Conservation (phyloP, 2,888 invertebrate genomes). For the Dermolepida albohirtum region DNA sequence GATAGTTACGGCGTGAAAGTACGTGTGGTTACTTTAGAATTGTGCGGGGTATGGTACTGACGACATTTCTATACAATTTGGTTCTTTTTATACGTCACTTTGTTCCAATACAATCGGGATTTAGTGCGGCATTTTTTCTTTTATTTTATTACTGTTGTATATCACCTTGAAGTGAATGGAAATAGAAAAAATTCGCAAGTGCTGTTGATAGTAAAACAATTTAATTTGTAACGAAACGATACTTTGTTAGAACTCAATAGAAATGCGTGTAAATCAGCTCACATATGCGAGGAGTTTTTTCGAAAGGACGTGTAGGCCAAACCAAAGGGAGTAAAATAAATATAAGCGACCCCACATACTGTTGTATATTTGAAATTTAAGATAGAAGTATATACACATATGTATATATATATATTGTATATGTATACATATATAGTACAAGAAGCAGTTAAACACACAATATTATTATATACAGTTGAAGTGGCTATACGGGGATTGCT, state of each 20-base stretch:
- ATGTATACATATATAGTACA: too few relatives aligned
- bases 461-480: constrained; percentile 1
- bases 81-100: constrained; percentile 9
- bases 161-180: neutral
- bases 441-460: neutral
- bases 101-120: neutral
- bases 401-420: too few relatives aligned
- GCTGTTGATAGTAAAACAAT: too few relatives aligned
- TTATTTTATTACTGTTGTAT: neutral
- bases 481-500: too few relatives aligned
- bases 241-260: too few relatives aligned
- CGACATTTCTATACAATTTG: constrained; percentile 8
- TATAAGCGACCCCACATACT: constrained; percentile 27
- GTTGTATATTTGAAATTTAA: constrained; percentile 28
- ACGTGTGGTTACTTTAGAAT: neutral
- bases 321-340: constrained; percentile 1
- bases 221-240: too few relatives aligned
- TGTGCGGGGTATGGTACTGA: constrained; percentile 3
- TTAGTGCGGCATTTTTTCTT: neutral
- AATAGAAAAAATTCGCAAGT: too few relatives aligned
- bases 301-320: constrained; percentile 3
- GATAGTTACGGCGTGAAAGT: neutral
- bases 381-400: constrained; percentile 8
- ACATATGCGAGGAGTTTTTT: too few relatives aligned
- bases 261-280: too few relatives aligned